phyloP scores from a whole-genome alignment of 2,113 vertebrate genomes.

The Archilochus colubris region DNA sequence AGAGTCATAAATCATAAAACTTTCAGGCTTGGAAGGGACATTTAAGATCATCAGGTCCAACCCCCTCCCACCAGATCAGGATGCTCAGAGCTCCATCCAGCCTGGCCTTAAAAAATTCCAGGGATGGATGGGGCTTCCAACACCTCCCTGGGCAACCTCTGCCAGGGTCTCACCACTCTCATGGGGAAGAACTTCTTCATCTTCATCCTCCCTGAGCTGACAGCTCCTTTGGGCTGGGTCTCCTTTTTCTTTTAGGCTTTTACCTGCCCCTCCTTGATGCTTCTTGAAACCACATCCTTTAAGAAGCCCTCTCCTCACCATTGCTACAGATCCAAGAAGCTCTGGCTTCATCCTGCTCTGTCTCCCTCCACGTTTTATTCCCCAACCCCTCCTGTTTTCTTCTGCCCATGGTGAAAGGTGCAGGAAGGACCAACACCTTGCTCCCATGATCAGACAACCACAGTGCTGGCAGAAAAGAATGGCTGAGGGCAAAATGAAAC shows the following conservation, averaged over 20 bases:
- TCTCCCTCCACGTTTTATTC: background rate
- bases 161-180: no score
- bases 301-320: background rate
- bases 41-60: no score
- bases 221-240: background rate
- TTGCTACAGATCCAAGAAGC: background rate
- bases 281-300: background rate
- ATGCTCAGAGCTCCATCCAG: no score
- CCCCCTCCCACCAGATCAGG: no score
- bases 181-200: background rate
- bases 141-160: no score
- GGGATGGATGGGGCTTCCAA: no score
- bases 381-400: background rate
- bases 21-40: no score
- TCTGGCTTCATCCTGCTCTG: background rate
- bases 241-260: background rate
- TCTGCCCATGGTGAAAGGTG: background rate
- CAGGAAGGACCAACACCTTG: accelerated
- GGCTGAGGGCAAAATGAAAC: background rate
- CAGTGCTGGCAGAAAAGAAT: accelerated
- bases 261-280: background rate
- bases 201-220: background rate
- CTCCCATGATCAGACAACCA: accelerated
- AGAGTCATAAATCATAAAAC: no score
- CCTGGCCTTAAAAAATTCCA: no score